Evolutionary conservation across 2,797 vertebrate genomes (phyloP).

Genomic region (Melanogrammus aeglefinus): DNA sequence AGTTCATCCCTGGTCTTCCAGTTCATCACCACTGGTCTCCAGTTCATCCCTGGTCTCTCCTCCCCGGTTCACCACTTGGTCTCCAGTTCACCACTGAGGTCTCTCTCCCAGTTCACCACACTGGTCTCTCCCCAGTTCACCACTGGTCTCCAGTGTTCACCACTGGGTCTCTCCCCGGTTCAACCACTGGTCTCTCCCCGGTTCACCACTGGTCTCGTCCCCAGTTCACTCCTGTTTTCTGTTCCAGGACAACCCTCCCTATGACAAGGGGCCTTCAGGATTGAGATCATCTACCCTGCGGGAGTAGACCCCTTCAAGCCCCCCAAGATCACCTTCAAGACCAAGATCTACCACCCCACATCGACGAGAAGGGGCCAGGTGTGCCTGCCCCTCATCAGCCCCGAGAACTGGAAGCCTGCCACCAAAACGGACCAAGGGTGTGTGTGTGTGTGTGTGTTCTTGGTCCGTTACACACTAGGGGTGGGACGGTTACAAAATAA

Average conservation of each 20-base stretch:
- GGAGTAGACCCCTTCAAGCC: constrained; percentile 99
- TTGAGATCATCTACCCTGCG: constrained; percentile 97
- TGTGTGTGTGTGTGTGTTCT: constrained; percentile 46
- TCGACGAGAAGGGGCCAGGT: constrained; percentile 99
- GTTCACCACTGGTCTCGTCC: background rate
- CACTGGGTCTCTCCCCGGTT: no score
- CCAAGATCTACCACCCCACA: constrained; percentile 99
- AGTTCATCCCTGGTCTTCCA: background rate
- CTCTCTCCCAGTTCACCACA: background rate
- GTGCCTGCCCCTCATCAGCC: constrained; percentile 97
- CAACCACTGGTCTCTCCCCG: background rate
- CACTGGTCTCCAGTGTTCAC: no score
- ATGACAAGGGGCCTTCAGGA: constrained; percentile 99
- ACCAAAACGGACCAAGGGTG: constrained; percentile 99
- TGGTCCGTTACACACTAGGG: background rate
- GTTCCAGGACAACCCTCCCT: constrained; percentile 93
- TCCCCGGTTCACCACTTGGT: background rate
- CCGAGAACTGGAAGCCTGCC: constrained; percentile 99
- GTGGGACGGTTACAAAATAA: no score
- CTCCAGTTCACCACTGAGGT: no score
- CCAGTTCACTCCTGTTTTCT: constrained; percentile 13
- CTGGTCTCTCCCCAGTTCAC: background rate
- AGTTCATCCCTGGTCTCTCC: no score
- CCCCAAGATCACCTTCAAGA: constrained; percentile 99
- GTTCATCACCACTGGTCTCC: background rate